These are phyloP conservation scores for Melanitta fusca DNA, from an alignment of 2,797 vertebrate species.

Conservation along the genomic window DNA sequence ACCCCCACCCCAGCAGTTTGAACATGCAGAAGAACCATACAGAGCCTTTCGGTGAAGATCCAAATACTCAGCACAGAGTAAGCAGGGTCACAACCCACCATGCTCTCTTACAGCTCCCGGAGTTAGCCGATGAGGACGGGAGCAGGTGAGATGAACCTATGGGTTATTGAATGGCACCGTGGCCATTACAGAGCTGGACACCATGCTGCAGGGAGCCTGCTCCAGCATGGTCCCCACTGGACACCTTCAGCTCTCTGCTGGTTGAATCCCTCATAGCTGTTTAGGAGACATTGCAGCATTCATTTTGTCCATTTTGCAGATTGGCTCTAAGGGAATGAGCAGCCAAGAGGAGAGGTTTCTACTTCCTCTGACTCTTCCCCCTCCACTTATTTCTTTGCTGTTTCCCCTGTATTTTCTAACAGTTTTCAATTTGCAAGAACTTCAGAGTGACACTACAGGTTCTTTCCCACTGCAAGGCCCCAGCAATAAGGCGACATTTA, in stretches of 20 bases:
- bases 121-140: background rate
- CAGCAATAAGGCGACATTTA: background rate
- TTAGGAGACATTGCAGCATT: background rate
- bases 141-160: background rate
- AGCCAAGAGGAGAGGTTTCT: background rate
- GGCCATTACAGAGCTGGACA: background rate
- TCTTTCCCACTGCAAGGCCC: background rate
- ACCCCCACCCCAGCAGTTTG: background rate
- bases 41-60: background rate
- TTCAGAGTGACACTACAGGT: background rate
- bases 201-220: background rate
- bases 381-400: background rate
- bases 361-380: background rate
- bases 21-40: background rate
- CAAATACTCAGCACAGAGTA: background rate
- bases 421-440: background rate
- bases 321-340: background rate
- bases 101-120: background rate
- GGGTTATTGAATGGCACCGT: background rate
- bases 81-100: accelerated
- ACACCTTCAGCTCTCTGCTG: background rate
- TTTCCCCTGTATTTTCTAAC: background rate
- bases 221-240: background rate
- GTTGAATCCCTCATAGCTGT: background rate
- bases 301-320: background rate